Evolutionary conservation across 2,888 invertebrate species (phyloP).

Genomic region (Panorpa germanica): DNA sequence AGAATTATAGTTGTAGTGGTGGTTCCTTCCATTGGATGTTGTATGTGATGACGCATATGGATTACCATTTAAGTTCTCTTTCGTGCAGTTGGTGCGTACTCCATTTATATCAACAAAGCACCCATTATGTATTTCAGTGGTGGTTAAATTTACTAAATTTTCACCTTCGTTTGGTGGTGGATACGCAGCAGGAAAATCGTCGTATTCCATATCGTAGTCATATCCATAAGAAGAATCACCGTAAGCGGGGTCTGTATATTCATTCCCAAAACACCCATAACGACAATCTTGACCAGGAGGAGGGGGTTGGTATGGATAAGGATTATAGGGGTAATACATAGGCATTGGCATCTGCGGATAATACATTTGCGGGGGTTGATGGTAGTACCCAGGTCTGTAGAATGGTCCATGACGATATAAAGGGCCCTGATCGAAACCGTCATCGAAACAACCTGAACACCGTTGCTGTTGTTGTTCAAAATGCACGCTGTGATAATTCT

Average conservation of each 20-base stretch:
- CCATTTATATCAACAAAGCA: too few species aligned
- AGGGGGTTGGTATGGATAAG: too few species aligned
- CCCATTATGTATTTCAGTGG: too few species aligned
- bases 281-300: too few species aligned
- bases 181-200: constrained; percentile 14
- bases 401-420: constrained; percentile 13
- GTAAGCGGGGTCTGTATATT: constrained; percentile 9
- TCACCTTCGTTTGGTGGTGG: constrained; percentile 17
- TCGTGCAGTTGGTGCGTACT: too few species aligned
- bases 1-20: constrained; percentile 15
- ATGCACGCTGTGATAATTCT: constrained; percentile 9
- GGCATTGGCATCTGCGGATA: too few species aligned
- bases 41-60: constrained; percentile 4
- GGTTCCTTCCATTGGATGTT: constrained; percentile 21
- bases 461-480: constrained; percentile 7
- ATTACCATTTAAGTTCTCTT: too few species aligned
- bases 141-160: too few species aligned
- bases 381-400: constrained; percentile 10
- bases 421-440: constrained; percentile 12
- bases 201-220: too few species aligned
- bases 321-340: too few species aligned
- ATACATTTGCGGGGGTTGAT: constrained; percentile 12
- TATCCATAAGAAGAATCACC: too few species aligned
- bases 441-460: constrained; percentile 12
- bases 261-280: constrained; percentile 10